phyloP scores from a whole-genome alignment of 2,113 vertebrate genomes.

The Tamias sibiricus region DNA sequence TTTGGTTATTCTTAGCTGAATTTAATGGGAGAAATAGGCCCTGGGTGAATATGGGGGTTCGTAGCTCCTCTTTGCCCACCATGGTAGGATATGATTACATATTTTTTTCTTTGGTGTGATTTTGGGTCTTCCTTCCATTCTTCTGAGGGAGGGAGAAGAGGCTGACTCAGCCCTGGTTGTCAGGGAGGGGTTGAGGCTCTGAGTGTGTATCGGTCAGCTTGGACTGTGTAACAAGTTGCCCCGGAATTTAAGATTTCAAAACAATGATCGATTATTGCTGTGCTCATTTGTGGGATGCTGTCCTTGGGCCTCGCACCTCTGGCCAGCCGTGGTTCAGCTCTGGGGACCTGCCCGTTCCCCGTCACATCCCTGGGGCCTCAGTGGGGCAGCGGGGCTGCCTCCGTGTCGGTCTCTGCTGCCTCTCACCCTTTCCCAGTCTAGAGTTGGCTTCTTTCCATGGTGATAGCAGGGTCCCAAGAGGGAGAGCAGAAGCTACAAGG shows the following conservation, averaged over 20 bases:
- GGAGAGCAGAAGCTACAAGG: not conserved
- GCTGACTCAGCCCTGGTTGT: not conserved
- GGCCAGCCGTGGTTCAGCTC: not conserved
- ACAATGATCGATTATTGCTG: not conserved
- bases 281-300: not conserved
- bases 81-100: not conserved
- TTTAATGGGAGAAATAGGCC: not conserved
- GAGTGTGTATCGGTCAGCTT: not conserved
- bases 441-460: not conserved
- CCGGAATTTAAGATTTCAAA: not conserved
- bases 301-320: not conserved
- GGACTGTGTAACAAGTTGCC: not conserved
- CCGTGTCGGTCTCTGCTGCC: accelerated
- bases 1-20: not conserved
- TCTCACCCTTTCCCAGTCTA: not conserved
- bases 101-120: not conserved
- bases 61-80: not conserved
- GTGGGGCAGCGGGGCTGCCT: not conserved
- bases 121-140: not conserved
- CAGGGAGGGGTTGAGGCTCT: not conserved
- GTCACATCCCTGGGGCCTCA: not conserved
- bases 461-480: not conserved
- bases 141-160: not conserved
- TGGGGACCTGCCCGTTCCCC: too few species aligned
- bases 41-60: not conserved